Evolutionary conservation across 2,888 invertebrate genomes (phyloP).

Genomic region (Cosmia trapezina): DNA sequence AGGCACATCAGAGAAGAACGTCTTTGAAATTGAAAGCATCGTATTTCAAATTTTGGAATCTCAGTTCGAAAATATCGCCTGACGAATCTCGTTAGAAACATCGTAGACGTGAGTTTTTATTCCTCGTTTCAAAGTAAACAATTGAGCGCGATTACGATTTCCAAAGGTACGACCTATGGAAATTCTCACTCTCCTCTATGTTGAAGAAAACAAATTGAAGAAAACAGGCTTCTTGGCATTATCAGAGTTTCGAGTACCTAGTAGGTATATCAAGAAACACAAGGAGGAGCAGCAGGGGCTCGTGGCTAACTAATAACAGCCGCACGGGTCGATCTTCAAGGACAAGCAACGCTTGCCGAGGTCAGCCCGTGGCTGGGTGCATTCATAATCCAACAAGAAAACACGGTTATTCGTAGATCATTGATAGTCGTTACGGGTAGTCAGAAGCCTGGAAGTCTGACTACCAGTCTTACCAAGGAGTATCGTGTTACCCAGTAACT

Average conservation of each 20-base stretch:
- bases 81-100: background rate
- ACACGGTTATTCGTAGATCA: no score
- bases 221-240: no score
- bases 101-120: background rate
- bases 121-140: background rate
- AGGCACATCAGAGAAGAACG: background rate
- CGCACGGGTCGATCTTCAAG: no score
- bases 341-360: background rate
- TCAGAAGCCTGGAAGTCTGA: background rate
- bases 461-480: no score
- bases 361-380: background rate
- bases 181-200: conserved; percentile 87
- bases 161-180: background rate
- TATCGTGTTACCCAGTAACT: background rate
- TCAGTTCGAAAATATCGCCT: background rate
- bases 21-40: background rate
- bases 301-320: no score
- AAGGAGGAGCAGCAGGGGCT: no score
- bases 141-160: background rate
- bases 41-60: background rate
- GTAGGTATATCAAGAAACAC: no score
- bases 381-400: background rate
- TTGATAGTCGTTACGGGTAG: background rate
- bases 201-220: conserved; percentile 96
- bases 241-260: no score